Conservation (phyloP, 1,140 invertebrate genomes). For the Solenopsis fugax region DNA sequence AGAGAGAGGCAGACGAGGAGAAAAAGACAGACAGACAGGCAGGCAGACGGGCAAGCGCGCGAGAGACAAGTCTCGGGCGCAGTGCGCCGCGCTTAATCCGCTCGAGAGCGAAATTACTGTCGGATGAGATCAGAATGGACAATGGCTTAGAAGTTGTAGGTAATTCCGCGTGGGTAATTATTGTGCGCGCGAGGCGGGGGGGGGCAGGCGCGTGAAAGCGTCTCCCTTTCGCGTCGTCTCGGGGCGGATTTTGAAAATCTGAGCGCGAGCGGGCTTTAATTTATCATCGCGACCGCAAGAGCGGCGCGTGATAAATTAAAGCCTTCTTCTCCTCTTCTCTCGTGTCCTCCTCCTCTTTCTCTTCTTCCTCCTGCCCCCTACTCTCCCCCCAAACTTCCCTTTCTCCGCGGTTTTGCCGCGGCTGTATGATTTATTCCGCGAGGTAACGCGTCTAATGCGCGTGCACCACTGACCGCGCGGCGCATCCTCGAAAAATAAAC, state of each 20-base stretch:
- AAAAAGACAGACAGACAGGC: conserved; percentile 16
- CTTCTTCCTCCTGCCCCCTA: background rate
- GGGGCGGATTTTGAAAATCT: conserved; percentile 49
- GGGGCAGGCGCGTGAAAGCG: conserved; percentile 6
- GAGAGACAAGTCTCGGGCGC: conserved; percentile 38
- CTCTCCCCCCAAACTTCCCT: too few relatives aligned
- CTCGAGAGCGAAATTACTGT: conserved; percentile 58
- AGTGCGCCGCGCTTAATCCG: conserved; percentile 36
- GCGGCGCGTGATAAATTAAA: conserved; percentile 57
- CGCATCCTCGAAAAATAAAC: conserved; percentile 48
- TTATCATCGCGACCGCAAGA: conserved; percentile 43
- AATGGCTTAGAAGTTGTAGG: conserved; percentile 50
- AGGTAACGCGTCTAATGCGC: conserved; percentile 16
- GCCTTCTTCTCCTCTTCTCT: conserved; percentile 18
- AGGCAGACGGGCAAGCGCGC: background rate
- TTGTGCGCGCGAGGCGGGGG: background rate
- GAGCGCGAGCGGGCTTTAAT: conserved; percentile 47
- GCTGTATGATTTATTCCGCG: conserved; percentile 58
- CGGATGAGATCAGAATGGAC: conserved; percentile 49
- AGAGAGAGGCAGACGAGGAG: background rate
- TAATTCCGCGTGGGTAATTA: conserved; percentile 56
- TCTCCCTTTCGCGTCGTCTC: conserved; percentile 20
- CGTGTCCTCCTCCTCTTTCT: background rate
- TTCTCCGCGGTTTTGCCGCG: background rate
- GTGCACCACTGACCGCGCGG: conserved; percentile 35